Base-by-base conservation (phyloP, 2,113 vertebrate genomes). In the Rhynchomys soricoides region DNA sequence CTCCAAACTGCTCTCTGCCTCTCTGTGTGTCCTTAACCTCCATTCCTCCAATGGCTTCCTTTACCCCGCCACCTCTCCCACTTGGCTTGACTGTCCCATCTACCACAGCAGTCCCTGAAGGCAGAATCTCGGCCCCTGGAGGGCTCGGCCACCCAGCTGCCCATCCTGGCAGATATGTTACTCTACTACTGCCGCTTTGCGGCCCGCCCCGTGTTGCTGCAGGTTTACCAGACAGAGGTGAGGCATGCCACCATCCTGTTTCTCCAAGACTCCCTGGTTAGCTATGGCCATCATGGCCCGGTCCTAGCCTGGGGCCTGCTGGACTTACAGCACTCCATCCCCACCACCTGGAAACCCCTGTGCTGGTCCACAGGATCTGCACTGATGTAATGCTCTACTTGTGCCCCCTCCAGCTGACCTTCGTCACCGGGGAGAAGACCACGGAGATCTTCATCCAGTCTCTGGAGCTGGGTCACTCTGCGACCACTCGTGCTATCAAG, bases 401-500 rank as follows among this genome's bases (percentile, higher is more conserved):
- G 64, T 22, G 21, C 45, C 52, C 94, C 37, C 96, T 98, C 66
- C 96, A 99, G 99, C 96, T 99, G 97, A 99, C 99, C 3, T 99
- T 99, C 95, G 98, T 99, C 0, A 98, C 99, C 0, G 99, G 99
- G 45, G 99, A 99, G 95, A 99, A 98, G 96, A 99, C 98, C 62
- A 99, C 99, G 0, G 99, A 99, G 97, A 99, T 99, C 89, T 99
- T 99, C 82, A 98, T 99, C 90, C 99, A 99, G 90, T 99, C 99
- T 6, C 98, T 99, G 0, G 99, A 99, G 97, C 97, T 99, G 97
- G 99, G 99, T 48, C 99, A 99, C 98, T 99, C 99, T 0, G 99
- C 99, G 0, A 99, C 99, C 94, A 99, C 99, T 0, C 98, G 99
- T 31, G 99, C 99, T 96, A 99, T 99, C 98, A 99, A 99, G 95